These are phyloP conservation scores for Sminthopsis crassicaudata DNA, from an alignment of 2,113 vertebrate species.

Conservation along the genomic window DNA sequence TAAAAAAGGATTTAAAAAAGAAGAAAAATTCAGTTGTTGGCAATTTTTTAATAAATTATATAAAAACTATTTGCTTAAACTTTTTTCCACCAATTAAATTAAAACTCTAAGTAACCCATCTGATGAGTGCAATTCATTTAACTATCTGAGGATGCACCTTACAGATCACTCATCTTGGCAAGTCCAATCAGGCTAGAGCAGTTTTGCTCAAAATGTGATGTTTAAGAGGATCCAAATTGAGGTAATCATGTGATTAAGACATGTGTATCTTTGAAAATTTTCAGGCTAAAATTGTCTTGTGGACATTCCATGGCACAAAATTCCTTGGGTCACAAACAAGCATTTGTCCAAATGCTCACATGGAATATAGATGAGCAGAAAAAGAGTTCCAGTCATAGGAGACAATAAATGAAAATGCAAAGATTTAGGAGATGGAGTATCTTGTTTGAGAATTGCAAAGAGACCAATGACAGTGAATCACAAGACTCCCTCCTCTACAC, in stretches of 20 bases:
- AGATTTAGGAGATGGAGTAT: no score
- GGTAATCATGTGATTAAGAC: neutral
- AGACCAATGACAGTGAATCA: no score
- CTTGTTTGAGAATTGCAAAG: no score
- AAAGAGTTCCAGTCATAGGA: no score
- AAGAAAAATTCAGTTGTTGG: neutral
- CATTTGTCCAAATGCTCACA: neutral
- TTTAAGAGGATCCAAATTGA: neutral
- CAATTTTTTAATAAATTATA: neutral
- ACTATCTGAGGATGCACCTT: neutral
- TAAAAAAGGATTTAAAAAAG: no score
- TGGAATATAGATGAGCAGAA: neutral
- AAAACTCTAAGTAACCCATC: neutral
- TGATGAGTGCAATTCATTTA: neutral
- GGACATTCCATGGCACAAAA: neutral
- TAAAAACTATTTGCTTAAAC: neutral
- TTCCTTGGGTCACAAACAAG: neutral
- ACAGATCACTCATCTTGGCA: neutral
- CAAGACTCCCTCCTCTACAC: no score
- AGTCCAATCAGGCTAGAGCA: neutral
- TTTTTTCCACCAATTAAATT: neutral
- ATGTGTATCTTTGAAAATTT: neutral
- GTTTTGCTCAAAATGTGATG: neutral
- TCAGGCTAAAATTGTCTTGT: neutral
- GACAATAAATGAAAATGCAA: no score